phyloP scores from a whole-genome alignment of 1,140 invertebrate species.

The Spodoptera litura region DNA sequence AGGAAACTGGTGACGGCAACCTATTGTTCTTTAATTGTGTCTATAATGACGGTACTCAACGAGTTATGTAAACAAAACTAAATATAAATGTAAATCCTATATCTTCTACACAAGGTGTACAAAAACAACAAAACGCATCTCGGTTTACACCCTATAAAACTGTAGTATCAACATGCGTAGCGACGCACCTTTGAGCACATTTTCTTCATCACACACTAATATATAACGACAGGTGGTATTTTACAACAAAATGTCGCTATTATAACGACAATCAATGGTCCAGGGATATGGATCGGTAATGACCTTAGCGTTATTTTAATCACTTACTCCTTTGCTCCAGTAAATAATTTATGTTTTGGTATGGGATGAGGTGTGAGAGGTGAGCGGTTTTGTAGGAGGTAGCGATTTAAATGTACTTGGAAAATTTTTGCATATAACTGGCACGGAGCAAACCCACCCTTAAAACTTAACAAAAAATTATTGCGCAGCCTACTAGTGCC shows the following conservation, averaged over 20 bases:
- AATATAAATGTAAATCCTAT: too few relatives aligned
- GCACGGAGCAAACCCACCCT: too few relatives aligned
- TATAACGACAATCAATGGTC: slow-evolving; percentile 62
- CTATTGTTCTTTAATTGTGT: too few relatives aligned
- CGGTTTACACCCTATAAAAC: neutral
- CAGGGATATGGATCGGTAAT: slow-evolving; percentile 56
- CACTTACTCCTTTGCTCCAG: slow-evolving; percentile 54
- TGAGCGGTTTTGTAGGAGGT: slow-evolving; percentile 14
- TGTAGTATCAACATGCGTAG: neutral
- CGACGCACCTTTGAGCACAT: neutral
- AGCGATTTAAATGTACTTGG: neutral
- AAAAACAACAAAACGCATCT: too few relatives aligned
- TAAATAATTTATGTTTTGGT: slow-evolving; percentile 47
- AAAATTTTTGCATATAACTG: too few relatives aligned
- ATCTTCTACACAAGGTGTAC: too few relatives aligned
- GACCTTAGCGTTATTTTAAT: slow-evolving; percentile 64
- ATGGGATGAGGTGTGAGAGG: slow-evolving; percentile 32
- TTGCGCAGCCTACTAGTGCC: too few relatives aligned
- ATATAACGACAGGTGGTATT: slow-evolving; percentile 26
- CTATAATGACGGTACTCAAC: too few relatives aligned
- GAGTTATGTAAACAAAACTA: too few relatives aligned
- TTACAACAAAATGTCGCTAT: slow-evolving; percentile 54
- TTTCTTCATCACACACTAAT: slow-evolving; percentile 3
- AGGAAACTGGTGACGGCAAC: too few relatives aligned
- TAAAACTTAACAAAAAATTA: too few relatives aligned